Conservation (phyloP, 1,140 invertebrate species). For the Ceratina australensis region DNA sequence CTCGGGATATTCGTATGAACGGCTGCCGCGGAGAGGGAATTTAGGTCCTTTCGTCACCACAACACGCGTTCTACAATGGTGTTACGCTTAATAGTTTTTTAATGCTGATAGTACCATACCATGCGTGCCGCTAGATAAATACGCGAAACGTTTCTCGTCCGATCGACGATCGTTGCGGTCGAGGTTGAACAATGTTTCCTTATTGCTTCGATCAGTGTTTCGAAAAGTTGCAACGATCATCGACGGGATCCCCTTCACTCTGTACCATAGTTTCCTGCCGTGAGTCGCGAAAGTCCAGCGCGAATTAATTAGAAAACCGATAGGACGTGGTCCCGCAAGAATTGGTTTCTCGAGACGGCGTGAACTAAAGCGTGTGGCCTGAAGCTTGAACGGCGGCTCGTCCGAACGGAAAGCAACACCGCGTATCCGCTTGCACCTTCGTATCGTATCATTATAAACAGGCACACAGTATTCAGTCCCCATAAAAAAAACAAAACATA, state of each 20-base stretch:
- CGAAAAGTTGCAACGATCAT: too few species aligned
- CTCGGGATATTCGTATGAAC: too few species aligned
- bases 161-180: neutral
- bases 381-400: neutral
- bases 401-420: neutral
- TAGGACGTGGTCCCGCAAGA: constrained; percentile 38
- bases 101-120: neutral
- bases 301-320: constrained; percentile 20
- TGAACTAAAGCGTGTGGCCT: neutral
- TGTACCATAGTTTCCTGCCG: neutral
- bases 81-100: constrained; percentile 23
- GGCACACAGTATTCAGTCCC: too few species aligned
- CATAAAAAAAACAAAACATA: too few species aligned
- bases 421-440: too few species aligned
- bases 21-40: neutral
- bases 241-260: too few species aligned
- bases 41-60: neutral
- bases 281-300: neutral
- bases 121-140: constrained; percentile 24
- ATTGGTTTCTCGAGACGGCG: neutral
- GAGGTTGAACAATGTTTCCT: neutral
- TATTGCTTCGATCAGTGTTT: constrained; percentile 14
- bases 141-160: neutral
- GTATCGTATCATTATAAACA: too few species aligned
- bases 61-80: neutral